Percentiles rank a stretch among this genome's conserved stretches.
phyloP scores from a whole-genome alignment of 1,140 invertebrate genomes.

The Heliconius congener region DNA sequence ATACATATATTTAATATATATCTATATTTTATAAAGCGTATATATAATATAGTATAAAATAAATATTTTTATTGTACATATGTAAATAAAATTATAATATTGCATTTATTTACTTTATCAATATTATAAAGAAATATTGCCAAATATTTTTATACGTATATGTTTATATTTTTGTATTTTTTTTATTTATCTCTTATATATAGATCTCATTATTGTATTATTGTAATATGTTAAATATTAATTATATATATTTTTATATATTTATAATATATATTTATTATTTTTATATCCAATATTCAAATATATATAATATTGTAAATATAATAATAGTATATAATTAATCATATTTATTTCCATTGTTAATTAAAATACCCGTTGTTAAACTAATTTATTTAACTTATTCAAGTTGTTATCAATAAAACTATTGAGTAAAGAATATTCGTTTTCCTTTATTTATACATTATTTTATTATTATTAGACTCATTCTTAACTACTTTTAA shows the following conservation, averaged over 20 bases:
- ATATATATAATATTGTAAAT: slow-evolving; percentile 39
- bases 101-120: slow-evolving; percentile 62
- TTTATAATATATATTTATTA: not conserved
- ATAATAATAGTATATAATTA: not conserved
- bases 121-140: slow-evolving; percentile 24
- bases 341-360: slow-evolving; percentile 42
- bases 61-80: slow-evolving; percentile 57
- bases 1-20: slow-evolving; percentile 22
- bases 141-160: slow-evolving; percentile 12
- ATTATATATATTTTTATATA: not conserved
- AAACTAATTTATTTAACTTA: slow-evolving; percentile 53
- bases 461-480: not conserved
- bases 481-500: not conserved
- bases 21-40: slow-evolving; percentile 19
- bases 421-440: slow-evolving; percentile 50
- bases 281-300: slow-evolving; percentile 12
- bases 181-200: slow-evolving; percentile 34
- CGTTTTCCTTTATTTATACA: slow-evolving; percentile 26
- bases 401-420: slow-evolving; percentile 55
- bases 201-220: slow-evolving; percentile 37
- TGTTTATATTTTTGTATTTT: slow-evolving; percentile 17
- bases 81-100: slow-evolving; percentile 61
- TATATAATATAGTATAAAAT: slow-evolving; percentile 40
- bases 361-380: slow-evolving; percentile 41
- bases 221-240: not conserved